Base-by-base conservation (phyloP, 2,888 invertebrate species). In the Bombylius major region DNA sequence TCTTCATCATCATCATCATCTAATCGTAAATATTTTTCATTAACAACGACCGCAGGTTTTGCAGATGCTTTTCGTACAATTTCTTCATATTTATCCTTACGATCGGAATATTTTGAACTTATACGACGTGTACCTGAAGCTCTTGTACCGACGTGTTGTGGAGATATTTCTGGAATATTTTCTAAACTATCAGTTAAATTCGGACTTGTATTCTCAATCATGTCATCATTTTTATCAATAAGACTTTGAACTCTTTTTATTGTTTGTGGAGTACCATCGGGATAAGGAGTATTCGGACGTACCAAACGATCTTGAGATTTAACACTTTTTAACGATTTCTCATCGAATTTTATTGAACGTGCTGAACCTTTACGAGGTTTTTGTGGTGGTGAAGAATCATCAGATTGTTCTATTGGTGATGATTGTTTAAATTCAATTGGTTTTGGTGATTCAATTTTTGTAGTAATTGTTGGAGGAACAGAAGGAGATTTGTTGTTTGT, bases 231-330 rank as follows among this genome's bases (percentile, higher is more conserved):
- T 9, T 47, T 23, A 34, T n/a, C 32, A 4, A 49, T 8, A 14
- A 47, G 14, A 42, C n/a, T 36, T 1, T 45, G 48, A 62, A 67
- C 66, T 56, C 61, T 64, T 3, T 55, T 58, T 5, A 63, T 57
- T 0, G 67, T 66, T 32, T 63, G 65, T 4, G 70, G 67, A 1
- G 67, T 66, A 55, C 62, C 65, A 13, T 70, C 70, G 3, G 72
- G 72, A 45, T 68, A 73, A 1, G 72, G 72, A 5, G 72, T 72
- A 31, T 63, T 66, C 1, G 72, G 71, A 9, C 72, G 69, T 12
- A 67, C 51, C 6, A 64, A 61, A 32, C 66, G 67, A 4, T 67
- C 67, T 47, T 54, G 55, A 4, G 62, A 59, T 36, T 59, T 59
- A n/a, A 47, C 13, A 39, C 55, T 55, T 9, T 57, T 39, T 12